phyloP scores from a whole-genome alignment of 2,113 vertebrate species.

The Takifugu bimaculatus region DNA sequence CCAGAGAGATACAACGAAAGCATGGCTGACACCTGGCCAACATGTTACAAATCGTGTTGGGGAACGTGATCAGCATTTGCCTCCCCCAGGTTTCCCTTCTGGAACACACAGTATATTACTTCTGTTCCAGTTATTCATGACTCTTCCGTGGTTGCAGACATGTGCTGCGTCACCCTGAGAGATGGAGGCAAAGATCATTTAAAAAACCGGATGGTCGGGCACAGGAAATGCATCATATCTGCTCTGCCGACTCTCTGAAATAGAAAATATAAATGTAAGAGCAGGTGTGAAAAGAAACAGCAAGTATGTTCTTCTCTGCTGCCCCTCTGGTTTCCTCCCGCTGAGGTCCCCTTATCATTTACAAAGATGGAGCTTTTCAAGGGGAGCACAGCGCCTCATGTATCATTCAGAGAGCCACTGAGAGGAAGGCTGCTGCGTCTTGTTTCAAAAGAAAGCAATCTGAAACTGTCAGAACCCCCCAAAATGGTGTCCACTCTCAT shows the following conservation, averaged over 20 bases:
- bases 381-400: background rate
- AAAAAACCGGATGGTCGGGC: constrained; percentile 8
- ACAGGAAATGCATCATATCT: constrained; percentile 2
- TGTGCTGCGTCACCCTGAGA: constrained; percentile 8
- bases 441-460: constrained; percentile 7
- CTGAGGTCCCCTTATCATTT: constrained; percentile 1
- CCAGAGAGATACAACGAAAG: background rate
- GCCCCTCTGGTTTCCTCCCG: background rate
- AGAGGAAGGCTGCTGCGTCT: background rate
- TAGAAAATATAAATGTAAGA: constrained; percentile 16
- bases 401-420: background rate
- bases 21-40: background rate
- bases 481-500: background rate
- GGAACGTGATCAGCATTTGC: constrained; percentile 7
- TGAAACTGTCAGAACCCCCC: background rate
- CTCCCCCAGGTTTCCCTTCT: background rate
- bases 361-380: constrained; percentile 4
- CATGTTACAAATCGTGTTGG: constrained; percentile 15
- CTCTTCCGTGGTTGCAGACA: constrained; percentile 11
- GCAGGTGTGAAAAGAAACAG: background rate
- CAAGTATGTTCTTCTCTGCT: background rate
- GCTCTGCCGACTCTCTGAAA: background rate
- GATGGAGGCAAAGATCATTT: constrained; percentile 22
- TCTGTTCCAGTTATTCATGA: constrained; percentile 33
- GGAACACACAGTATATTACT: constrained; percentile 14